Percentiles rank a stretch among this genome's conserved stretches.
Conservation (phyloP, 1,140 invertebrate species). For the Limonius californicus region DNA sequence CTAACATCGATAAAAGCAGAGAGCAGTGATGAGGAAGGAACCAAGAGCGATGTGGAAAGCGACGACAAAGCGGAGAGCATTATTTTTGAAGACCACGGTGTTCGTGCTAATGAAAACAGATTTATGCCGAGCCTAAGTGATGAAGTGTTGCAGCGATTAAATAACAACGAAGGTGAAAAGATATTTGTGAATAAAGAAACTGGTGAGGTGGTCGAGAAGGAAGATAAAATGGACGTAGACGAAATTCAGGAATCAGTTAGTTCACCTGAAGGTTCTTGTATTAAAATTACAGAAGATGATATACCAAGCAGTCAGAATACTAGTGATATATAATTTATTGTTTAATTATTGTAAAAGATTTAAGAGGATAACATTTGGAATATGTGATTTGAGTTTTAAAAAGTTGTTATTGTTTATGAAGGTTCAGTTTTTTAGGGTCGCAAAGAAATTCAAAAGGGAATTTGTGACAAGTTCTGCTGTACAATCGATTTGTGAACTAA, state of each 20-base stretch:
- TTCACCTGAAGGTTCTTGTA: neutral
- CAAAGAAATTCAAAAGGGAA: no score
- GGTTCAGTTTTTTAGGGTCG: no score
- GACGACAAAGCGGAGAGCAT: slow-evolving; percentile 41
- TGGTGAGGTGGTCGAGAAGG: slow-evolving; percentile 46
- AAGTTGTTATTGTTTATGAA: neutral
- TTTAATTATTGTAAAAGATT: neutral
- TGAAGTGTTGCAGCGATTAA: slow-evolving; percentile 33
- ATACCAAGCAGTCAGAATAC: neutral
- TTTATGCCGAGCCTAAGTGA: slow-evolving; percentile 32
- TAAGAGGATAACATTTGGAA: neutral
- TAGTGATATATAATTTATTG: slow-evolving; percentile 1
- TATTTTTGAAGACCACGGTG: slow-evolving; percentile 46
- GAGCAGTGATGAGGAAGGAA: slow-evolving; percentile 38
- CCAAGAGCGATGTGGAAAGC: slow-evolving; percentile 35
- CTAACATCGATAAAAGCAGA: slow-evolving; percentile 46
- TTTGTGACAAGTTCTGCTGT: no score
- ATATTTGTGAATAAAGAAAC: slow-evolving; percentile 55
- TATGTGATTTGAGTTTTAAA: neutral
- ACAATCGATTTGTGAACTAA: no score
- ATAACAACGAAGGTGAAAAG: slow-evolving; percentile 49
- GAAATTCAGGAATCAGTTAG: neutral
- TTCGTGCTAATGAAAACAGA: slow-evolving; percentile 26
- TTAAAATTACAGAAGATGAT: neutral
- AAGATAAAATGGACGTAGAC: slow-evolving; percentile 19